Conservation (phyloP, 2,113 vertebrate species). For the Formicarius rufipectus region DNA sequence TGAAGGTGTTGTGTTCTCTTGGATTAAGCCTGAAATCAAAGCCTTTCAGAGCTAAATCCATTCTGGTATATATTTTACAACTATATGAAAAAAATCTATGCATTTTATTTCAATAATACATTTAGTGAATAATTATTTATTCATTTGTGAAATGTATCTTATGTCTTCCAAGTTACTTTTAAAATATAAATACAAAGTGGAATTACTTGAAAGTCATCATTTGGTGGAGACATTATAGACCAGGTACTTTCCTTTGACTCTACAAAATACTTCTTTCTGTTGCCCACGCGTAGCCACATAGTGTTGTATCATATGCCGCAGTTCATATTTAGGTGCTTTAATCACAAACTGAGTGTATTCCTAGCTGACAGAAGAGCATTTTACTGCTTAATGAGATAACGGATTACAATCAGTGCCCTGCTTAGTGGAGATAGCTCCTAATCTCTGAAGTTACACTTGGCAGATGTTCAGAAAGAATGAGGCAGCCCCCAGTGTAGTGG, state of each 20-base stretch:
- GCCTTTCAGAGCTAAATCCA: background rate
- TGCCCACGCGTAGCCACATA: accelerated
- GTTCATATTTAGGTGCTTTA: background rate
- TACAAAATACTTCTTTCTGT: background rate
- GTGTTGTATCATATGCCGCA: background rate
- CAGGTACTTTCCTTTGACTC: background rate
- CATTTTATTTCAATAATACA: background rate
- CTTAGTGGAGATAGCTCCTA: background rate
- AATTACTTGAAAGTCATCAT: background rate
- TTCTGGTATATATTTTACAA: background rate
- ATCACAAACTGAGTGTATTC: background rate
- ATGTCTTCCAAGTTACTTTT: background rate
- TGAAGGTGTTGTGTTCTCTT: background rate
- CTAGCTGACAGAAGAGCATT: background rate
- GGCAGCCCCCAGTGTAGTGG: background rate
- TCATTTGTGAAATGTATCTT: background rate
- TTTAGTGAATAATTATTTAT: background rate
- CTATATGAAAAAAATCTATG: background rate
- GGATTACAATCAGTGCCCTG: background rate
- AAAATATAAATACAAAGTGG: background rate
- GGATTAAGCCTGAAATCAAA: background rate
- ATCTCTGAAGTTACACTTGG: background rate
- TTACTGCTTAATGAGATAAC: background rate
- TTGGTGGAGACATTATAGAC: accelerated
- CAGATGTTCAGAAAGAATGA: background rate